Percentiles rank a stretch among this genome's conserved stretches.
Conservation (phyloP, 2,113 vertebrate genomes). For the Antechinus stuartii region DNA sequence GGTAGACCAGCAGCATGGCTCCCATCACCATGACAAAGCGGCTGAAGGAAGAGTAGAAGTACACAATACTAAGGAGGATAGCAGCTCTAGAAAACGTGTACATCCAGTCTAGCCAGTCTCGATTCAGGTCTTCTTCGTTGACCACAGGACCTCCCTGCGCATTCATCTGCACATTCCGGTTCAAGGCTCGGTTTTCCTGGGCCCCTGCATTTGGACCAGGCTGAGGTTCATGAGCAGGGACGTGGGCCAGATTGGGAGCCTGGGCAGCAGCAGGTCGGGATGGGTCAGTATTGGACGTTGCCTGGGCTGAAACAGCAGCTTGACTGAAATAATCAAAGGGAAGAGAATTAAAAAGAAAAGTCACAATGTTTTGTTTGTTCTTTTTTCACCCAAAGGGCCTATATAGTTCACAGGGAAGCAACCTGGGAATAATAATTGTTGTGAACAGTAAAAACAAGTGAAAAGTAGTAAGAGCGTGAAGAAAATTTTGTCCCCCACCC, state of each 20-base stretch:
- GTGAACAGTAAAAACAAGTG: not conserved
- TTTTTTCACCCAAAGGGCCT: not conserved
- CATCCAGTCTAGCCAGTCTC: slow-evolving; percentile 98
- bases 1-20: slow-evolving; percentile 95
- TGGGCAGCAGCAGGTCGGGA: slow-evolving; percentile 45
- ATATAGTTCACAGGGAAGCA: not conserved
- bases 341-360: slow-evolving; percentile 34
- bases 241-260: slow-evolving; percentile 79
- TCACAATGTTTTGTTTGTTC: not conserved
- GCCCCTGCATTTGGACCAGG: slow-evolving; percentile 86
- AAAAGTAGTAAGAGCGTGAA: not conserved
- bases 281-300: slow-evolving; percentile 78
- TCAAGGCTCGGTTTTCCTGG: slow-evolving; percentile 90
- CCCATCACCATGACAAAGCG: slow-evolving; percentile 96
- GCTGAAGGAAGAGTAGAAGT: slow-evolving; percentile 98
- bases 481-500: not conserved
- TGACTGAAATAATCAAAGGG: slow-evolving; percentile 85
- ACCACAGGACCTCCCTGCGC: slow-evolving; percentile 90
- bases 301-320: slow-evolving; percentile 87
- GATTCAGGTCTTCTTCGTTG: slow-evolving; percentile 96
- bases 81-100: slow-evolving; percentile 94
- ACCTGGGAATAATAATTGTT: too few relatives aligned
- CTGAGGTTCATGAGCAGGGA: slow-evolving; percentile 88
- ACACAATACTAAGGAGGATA: slow-evolving; percentile 96
- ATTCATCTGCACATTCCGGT: slow-evolving; percentile 93